Evolutionary conservation across 2,888 invertebrate genomes (phyloP).

Genomic region (Rhamphomyia laevipes): DNA sequence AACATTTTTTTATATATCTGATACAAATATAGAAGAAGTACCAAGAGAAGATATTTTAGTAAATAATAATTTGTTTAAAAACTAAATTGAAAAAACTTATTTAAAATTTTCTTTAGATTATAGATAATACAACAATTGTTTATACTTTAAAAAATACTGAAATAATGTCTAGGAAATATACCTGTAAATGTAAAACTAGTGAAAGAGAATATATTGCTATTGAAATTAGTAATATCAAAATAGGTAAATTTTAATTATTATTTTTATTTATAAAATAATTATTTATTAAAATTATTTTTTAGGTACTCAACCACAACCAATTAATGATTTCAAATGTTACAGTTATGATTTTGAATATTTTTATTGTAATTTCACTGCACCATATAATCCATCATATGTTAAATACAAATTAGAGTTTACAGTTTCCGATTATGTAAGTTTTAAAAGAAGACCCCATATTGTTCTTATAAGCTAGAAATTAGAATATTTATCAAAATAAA

Average conservation of each 20-base stretch:
- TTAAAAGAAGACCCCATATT: too few relatives aligned
- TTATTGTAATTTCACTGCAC: constrained; percentile 57
- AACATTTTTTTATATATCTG: too few relatives aligned
- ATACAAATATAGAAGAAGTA: too few relatives aligned
- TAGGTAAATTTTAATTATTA: too few relatives aligned
- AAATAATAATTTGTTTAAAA: too few relatives aligned
- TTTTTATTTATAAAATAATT: neutral
- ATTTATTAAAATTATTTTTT: constrained; percentile 15
- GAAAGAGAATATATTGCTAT: neutral
- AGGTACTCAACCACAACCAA: constrained; percentile 46
- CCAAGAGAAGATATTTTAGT: too few relatives aligned
- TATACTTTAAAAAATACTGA: neutral
- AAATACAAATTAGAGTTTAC: too few relatives aligned
- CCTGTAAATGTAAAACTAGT: neutral
- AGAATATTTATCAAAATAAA: too few relatives aligned
- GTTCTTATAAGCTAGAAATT: too few relatives aligned
- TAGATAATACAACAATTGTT: neutral
- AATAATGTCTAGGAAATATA: neutral
- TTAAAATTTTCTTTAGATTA: too few relatives aligned
- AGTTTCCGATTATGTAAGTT: too few relatives aligned
- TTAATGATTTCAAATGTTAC: constrained; percentile 56
- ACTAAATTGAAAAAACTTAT: neutral
- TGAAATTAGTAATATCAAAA: neutral
- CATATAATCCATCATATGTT: constrained; percentile 18
- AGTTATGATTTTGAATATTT: constrained; percentile 59